Conservation (phyloP, 2,888 invertebrate genomes). For the Sarcophaga caerulescens region DNA sequence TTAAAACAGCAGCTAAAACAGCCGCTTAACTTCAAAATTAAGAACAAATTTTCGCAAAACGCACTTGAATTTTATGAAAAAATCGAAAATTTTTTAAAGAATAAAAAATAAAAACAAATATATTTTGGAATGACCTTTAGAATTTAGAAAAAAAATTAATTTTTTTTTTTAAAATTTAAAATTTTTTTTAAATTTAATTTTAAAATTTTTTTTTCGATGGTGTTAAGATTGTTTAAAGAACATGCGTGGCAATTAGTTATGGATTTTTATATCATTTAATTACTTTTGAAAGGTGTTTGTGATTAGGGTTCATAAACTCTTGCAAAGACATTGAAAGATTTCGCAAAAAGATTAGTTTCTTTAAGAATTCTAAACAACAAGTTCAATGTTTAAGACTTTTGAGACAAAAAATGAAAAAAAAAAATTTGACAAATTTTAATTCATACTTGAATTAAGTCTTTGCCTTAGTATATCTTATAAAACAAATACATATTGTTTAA, state of each 20-base stretch:
- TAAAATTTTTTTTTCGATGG: background rate
- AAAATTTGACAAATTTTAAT: background rate
- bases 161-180: background rate
- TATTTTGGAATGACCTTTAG: slow-evolving; percentile 45
- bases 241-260: slow-evolving; percentile 55
- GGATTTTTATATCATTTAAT: slow-evolving; percentile 63
- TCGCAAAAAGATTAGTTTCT: background rate
- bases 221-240: slow-evolving; percentile 19
- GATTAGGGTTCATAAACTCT: slow-evolving; percentile 43
- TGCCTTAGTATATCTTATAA: background rate
- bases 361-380: slow-evolving; percentile 3
- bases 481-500: background rate
- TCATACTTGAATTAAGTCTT: background rate
- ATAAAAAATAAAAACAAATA: background rate
- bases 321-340: slow-evolving; percentile 38
- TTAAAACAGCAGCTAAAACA: slow-evolving; percentile 28
- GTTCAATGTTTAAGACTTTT: slow-evolving; percentile 7
- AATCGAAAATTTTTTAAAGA: background rate
- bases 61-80: slow-evolving; percentile 56
- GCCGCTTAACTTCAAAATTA: slow-evolving; percentile 13
- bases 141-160: background rate
- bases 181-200: background rate
- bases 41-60: slow-evolving; percentile 42
- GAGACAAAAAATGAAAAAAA: too few species aligned
- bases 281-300: slow-evolving; percentile 65